Base-by-base conservation (phyloP, 1,140 invertebrate species). In the Atta colombica region DNA sequence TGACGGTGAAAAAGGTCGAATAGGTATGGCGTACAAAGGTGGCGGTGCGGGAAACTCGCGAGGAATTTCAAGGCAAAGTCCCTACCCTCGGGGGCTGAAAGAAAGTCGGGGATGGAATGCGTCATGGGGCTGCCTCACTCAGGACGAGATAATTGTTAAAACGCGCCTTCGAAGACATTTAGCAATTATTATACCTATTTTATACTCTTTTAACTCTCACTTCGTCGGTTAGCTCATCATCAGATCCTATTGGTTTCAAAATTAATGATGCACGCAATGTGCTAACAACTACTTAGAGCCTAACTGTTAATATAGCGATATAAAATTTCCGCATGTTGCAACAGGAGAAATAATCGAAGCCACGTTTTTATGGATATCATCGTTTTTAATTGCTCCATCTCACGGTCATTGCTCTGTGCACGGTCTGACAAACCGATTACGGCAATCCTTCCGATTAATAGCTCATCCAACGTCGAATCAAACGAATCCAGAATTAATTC, bases 401-500 rank as follows among this genome's bases (percentile, higher is more conserved):
- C 28, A 35, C n/a, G n/a, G n/a, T n/a, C n/a, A n/a, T n/a, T n/a
- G n/a, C 31, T 28, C 74, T 66, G 18, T 28, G 49, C 25, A 45
- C 31, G 21, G 58, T 53, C 77, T 74, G 65, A 75, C 87, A 82
- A 75, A 65, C 53, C 86, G 65, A 60, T 58, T 65, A 51, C 53
- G 65, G 77, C 74, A 90, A 90, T 90, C 88, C 89, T 86, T 82
- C 78, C 89, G 89, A 90, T 90, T 90, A 91, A 90, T 90, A 88
- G 81, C 53, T 74, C 86, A 84, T 68, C 68, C 77, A 49, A 71
- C n/a, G 60, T 86, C 77, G 63, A 85, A 90, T 75, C 77, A 72
- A 68, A 71, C 69, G 63, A 86, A 28, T 87, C 72, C 68, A 68
- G 74, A 90, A 77, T 90, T 90, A 91, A 90, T 91, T 88, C 86